These are phyloP conservation scores for Cosmorhoe ocellata DNA, from an alignment of 2,888 invertebrate species.

Conservation along the genomic window DNA sequence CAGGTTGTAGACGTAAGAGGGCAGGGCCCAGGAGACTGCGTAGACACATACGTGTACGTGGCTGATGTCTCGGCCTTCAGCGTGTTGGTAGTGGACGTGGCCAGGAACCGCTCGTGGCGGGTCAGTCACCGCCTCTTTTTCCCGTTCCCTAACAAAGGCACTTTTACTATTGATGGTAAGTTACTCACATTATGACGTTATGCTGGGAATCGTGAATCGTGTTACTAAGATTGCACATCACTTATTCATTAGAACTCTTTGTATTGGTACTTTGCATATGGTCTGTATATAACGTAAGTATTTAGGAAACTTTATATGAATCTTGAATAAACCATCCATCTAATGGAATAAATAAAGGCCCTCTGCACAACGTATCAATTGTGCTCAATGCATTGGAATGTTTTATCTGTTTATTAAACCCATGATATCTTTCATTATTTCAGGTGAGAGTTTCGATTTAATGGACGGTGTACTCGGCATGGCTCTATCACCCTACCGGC, in stretches of 20 bases:
- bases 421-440: constrained; percentile 19
- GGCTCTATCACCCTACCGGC: constrained; percentile 81
- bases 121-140: constrained; percentile 84
- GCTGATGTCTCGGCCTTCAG: constrained; percentile 86
- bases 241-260: too few relatives aligned
- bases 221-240: too few relatives aligned
- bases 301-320: too few relatives aligned
- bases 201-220: too few relatives aligned
- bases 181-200: not conserved
- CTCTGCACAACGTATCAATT: too few relatives aligned
- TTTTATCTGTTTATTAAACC: too few relatives aligned
- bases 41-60: constrained; percentile 85
- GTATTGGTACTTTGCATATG: too few relatives aligned
- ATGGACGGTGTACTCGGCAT: constrained; percentile 89
- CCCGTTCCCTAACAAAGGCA: constrained; percentile 85
- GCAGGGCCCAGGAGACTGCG: constrained; percentile 67
- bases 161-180: constrained; percentile 83
- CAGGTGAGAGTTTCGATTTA: constrained; percentile 85
- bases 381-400: too few relatives aligned
- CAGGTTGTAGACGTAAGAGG: constrained; percentile 84
- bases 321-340: too few relatives aligned
- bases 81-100: constrained; percentile 85
- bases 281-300: too few relatives aligned
- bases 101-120: constrained; percentile 82
- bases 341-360: too few relatives aligned